phyloP scores from a whole-genome alignment of 2,888 invertebrate species.

The Cacoxenus indagator region DNA sequence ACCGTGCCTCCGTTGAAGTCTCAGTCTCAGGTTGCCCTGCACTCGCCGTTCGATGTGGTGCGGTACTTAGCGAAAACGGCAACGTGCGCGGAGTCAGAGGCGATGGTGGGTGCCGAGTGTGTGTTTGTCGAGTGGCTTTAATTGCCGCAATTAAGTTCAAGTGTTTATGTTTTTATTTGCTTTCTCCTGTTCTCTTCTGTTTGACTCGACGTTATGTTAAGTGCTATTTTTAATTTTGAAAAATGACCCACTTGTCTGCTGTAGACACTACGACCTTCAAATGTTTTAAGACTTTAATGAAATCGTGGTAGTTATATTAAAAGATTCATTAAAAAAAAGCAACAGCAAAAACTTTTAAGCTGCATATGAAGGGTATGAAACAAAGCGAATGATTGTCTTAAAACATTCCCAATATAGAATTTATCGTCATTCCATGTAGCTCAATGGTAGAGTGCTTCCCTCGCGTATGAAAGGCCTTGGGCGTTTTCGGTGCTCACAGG shows the following conservation, averaged over 20 bases:
- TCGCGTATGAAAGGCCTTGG: no score
- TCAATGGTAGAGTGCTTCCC: no score
- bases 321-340: no score
- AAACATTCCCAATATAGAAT: no score
- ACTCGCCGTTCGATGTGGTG: not conserved
- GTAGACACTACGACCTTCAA: conserved; percentile 14
- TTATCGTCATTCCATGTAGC: no score
- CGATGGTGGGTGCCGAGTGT: conserved; percentile 25
- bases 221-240: not conserved
- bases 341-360: no score
- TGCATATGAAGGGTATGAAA: no score
- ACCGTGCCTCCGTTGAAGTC: not conserved
- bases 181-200: conserved; percentile 8
- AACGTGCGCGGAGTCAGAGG: conserved; percentile 1
- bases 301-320: no score
- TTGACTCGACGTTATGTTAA: not conserved
- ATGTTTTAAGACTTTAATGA: conserved; percentile 27
- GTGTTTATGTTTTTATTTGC: conserved; percentile 40
- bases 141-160: conserved; percentile 53
- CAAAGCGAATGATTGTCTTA: no score
- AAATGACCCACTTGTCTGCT: conserved; percentile 8
- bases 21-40: not conserved
- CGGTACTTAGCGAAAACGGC: not conserved
- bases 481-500: no score
- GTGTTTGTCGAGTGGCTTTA: conserved; percentile 30